Evolutionary conservation across 1,140 invertebrate species (phyloP).

Genomic region (Neotoxoptera formosana): DNA sequence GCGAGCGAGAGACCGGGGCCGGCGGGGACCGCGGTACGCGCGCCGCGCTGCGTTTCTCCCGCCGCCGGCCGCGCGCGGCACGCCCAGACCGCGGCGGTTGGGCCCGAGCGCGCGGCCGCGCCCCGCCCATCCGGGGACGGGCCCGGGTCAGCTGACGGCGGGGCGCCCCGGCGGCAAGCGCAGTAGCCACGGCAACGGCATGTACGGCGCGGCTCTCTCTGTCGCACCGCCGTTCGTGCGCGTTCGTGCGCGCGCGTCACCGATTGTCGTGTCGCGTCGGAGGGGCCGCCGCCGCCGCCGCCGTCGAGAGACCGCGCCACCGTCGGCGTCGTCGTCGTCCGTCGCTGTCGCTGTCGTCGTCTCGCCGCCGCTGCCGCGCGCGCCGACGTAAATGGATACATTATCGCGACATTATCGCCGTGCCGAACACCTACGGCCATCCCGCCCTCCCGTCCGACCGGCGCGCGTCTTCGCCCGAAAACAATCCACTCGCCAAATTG

Average conservation of each 20-base stretch:
- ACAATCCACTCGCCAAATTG: conserved; percentile 37
- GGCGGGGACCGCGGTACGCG: conserved; percentile 45
- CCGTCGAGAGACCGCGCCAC: conserved; percentile 32
- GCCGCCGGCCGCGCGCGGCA: conserved; percentile 15
- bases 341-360: conserved; percentile 20
- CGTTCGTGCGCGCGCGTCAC: background rate
- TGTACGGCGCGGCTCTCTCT: background rate
- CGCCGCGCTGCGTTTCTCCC: conserved; percentile 52
- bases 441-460: background rate
- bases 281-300: background rate
- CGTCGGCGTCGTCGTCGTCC: conserved; percentile 18
- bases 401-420: conserved; percentile 61
- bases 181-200: conserved; percentile 64
- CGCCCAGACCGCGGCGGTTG: conserved; percentile 20
- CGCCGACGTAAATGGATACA: conserved; percentile 61
- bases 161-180: conserved; percentile 62
- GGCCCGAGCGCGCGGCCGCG: background rate
- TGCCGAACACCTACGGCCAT: conserved; percentile 46
- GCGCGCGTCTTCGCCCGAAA: conserved; percentile 1
- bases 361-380: background rate
- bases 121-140: conserved; percentile 54
- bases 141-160: conserved; percentile 53
- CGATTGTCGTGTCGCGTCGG: background rate
- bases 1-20: conserved; percentile 59
- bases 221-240: conserved; percentile 15